Evolutionary conservation across 2,113 vertebrate genomes (phyloP), one percentile per base, ranked within the genome.

Genomic region (Mormyrus lacerda): DNA sequence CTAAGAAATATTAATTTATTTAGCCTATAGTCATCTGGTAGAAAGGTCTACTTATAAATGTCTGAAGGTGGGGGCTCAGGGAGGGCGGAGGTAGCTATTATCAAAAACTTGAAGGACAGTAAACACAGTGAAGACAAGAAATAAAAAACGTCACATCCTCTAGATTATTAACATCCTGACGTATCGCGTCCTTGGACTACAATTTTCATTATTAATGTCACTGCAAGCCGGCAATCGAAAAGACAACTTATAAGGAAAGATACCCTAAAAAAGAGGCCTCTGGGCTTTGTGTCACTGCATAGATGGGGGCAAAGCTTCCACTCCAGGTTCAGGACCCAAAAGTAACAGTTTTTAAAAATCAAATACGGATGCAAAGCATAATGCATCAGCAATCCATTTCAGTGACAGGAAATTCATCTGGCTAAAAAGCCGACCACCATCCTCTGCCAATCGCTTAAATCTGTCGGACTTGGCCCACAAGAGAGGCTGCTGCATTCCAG

Each of bases 1-100:
- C 50, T 87, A 48, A 58, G 53, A 27, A 61, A 58, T 48, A 87
- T 87, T 87, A 87, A 87, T 51, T 51, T 87, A 42, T 79, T 87
- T 87, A 21, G 85, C 51, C 86, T 58, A 35, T 13, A 87, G 27
- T 87, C 31, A 61, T 87, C 31, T 87, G 21, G 53, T 87, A 31
- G 17, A 87, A 58, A 87, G 51, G 21, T 15, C 48, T 55, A 51
- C 50, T 87, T 47, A 48, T 27, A 19, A 87, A 87, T 53, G 50
- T 51, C 19, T 7, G 50, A 39, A 5, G 85, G 6, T n/a, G 82
- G 44, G 82, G 44, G 9, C 24, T 47, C 35, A 84, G 82, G 24
- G 4, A 44, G 21, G 82, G 42, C 19, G 79, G 35, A 44, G 39
- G 6, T n/a, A n/a, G 44, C 44, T 47, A 45, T 47, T n/a, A 84